Percentiles rank a stretch among this genome's conserved stretches.
These are phyloP conservation scores for Rutpela maculata DNA, from an alignment of 2,888 invertebrate genomes.

Conservation along the genomic window DNA sequence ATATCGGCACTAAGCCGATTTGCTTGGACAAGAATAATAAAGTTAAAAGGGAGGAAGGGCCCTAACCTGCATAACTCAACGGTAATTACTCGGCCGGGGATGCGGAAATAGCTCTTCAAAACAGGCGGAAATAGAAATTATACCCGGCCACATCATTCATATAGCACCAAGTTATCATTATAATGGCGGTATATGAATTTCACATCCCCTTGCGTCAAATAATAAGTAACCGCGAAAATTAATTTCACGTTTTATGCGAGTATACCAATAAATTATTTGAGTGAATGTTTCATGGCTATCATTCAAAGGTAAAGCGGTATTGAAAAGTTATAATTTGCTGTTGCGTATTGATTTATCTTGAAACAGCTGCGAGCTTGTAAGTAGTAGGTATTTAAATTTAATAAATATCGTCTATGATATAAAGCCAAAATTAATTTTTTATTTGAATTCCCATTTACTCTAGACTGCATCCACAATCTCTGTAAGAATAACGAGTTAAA, in stretches of 20 bases:
- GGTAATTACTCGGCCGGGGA: conserved; percentile 35
- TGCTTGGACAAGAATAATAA: conserved; percentile 38
- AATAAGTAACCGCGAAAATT: conserved; percentile 31
- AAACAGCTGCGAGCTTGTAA: background rate
- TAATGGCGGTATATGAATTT: conserved; percentile 31
- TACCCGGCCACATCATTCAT: conserved; percentile 35
- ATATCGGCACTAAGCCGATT: conserved; percentile 33
- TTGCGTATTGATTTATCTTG: background rate
- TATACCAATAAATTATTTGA: background rate
- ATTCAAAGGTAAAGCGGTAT: background rate
- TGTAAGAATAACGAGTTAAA: too few species aligned
- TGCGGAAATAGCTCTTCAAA: conserved; percentile 38
- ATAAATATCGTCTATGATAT: too few species aligned
- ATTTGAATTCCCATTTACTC: too few species aligned
- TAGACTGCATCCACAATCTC: too few species aligned
- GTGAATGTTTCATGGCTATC: background rate
- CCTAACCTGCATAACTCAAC: conserved; percentile 36
- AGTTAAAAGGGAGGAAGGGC: conserved; percentile 28
- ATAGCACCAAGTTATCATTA: conserved; percentile 34
- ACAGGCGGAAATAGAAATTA: conserved; percentile 37
- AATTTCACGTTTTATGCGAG: conserved; percentile 12
- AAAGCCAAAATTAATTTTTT: too few species aligned
- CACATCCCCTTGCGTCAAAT: conserved; percentile 13
- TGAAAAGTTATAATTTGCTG: background rate
- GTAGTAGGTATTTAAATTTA: too few species aligned